Conservation (phyloP, 2,113 vertebrate species). For the Apeltes quadracus region DNA sequence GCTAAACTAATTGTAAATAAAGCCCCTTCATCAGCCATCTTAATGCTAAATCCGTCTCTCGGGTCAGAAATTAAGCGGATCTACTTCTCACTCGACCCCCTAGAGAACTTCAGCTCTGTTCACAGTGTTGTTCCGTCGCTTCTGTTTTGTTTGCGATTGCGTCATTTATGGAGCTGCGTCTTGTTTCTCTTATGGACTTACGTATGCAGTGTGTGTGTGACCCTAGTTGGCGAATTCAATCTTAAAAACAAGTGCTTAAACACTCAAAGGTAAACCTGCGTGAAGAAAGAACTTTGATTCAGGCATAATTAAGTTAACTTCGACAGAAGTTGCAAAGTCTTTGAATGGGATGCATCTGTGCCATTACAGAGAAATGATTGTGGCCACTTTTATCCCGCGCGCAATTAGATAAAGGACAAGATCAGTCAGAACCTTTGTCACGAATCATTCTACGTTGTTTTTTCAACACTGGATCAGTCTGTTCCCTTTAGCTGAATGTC, state of each 20-base stretch:
- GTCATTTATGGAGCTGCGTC: background rate
- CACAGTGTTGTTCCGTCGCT: background rate
- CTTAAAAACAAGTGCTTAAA: conserved; percentile 4
- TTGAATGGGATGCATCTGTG: conserved; percentile 69
- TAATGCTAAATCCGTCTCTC: background rate
- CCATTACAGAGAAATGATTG: conserved; percentile 75
- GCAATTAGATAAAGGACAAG: conserved; percentile 71
- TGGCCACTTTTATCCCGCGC: conserved; percentile 66
- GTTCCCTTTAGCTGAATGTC: conserved; percentile 62
- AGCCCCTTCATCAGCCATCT: background rate
- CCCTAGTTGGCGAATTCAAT: background rate
- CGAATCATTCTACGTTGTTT: conserved; percentile 55
- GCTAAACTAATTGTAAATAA: background rate
- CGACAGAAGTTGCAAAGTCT: conserved; percentile 63
- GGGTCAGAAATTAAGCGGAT: background rate
- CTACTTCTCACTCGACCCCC: background rate
- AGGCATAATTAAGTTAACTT: conserved; percentile 54
- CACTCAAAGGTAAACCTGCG: conserved; percentile 9
- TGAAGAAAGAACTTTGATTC: conserved; percentile 28
- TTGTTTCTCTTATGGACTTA: background rate
- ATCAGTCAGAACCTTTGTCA: conserved; percentile 67
- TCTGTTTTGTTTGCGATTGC: background rate
- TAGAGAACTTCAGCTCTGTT: background rate
- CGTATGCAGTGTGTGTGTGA: background rate
- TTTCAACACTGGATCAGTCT: conserved; percentile 20